A percentile compares a stretch with the other conserved stretches of the same genome.
Evolutionary conservation across 2,113 vertebrate genomes (phyloP).

Genomic region (Numenius arquata): DNA sequence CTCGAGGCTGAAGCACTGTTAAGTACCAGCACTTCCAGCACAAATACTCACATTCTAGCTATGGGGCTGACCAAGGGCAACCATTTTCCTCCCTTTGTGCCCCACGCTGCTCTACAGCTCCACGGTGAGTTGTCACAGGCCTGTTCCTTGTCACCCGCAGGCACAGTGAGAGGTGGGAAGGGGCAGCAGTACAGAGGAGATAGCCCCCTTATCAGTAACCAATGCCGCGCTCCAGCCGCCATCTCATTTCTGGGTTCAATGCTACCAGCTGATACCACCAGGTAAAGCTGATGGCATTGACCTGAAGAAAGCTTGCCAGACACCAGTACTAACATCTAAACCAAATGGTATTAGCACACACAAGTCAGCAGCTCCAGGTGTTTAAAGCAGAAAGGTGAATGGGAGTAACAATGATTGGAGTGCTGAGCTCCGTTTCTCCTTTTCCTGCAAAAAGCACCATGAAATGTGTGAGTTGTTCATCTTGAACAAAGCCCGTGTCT

Average conservation of each 20-base stretch:
- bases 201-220: neutral
- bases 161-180: neutral
- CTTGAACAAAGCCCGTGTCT: neutral
- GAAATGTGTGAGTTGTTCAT: neutral
- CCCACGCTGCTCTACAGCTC: neutral
- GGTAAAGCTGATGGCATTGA: neutral
- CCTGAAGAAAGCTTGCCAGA: neutral
- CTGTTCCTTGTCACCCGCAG: neutral
- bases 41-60: neutral
- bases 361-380: neutral
- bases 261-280: neutral
- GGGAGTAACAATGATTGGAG: neutral
- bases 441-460: neutral
- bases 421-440: fast-evolving
- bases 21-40: neutral
- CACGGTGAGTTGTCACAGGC: fast-evolving
- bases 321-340: neutral
- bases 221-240: neutral
- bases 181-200: neutral
- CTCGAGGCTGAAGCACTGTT: neutral
- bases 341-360: neutral
- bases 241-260: neutral
- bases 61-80: neutral
- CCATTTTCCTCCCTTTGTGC: neutral
- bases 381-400: neutral